These are phyloP conservation scores for Ditylenchus weischeri DNA, from an alignment of 2,888 invertebrate genomes.

Conservation along the genomic window DNA sequence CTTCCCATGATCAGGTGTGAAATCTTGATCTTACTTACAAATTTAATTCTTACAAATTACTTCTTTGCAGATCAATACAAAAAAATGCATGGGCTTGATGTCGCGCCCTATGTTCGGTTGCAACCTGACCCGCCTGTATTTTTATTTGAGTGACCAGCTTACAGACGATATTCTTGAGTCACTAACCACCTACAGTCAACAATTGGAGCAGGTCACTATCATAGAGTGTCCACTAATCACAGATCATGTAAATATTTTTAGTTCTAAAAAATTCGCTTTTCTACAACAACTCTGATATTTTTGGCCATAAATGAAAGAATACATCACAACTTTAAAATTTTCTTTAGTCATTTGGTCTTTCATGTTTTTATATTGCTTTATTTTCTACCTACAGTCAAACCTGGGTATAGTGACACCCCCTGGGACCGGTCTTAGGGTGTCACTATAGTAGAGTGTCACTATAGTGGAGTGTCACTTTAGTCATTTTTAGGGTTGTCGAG, in stretches of 20 bases:
- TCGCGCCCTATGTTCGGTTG: slow-evolving; percentile 44
- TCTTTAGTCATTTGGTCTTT: no score
- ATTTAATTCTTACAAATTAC: background rate
- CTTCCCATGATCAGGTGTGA: slow-evolving; percentile 52
- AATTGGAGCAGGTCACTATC: slow-evolving; percentile 47
- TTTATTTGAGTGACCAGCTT: slow-evolving; percentile 50
- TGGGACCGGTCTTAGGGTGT: no score
- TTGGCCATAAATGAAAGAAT: no score
- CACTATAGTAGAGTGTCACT: no score
- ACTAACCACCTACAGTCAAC: slow-evolving; percentile 40
- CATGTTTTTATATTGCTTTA: no score
- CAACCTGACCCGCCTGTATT: slow-evolving; percentile 46
- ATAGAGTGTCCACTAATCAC: slow-evolving; percentile 54
- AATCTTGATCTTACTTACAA: background rate
- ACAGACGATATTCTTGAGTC: slow-evolving; percentile 43
- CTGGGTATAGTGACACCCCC: no score
- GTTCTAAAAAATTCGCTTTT: no score
- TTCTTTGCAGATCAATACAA: slow-evolving; percentile 36
- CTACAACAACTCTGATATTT: no score
- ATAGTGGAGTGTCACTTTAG: no score
- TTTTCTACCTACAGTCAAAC: no score
- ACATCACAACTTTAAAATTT: no score
- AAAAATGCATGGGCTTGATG: slow-evolving; percentile 45
- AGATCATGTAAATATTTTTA: slow-evolving; percentile 36
- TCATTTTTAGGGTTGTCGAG: no score